Conservation (phyloP, 2,888 invertebrate species). For the Epiblema foenella region DNA sequence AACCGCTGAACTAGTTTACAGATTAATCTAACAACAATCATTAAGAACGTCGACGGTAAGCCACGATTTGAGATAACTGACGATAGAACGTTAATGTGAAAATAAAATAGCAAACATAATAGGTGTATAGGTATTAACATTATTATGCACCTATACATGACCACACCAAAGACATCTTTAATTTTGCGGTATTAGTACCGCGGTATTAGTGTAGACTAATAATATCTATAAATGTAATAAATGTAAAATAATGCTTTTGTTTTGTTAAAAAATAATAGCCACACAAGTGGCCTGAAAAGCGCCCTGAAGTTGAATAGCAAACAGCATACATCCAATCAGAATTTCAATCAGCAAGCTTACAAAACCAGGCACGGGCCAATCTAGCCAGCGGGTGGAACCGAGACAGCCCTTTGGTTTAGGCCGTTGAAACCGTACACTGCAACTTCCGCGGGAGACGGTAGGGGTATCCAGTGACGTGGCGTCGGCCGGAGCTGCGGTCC, state of each 20-base stretch:
- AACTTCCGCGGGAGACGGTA: slow-evolving; percentile 54
- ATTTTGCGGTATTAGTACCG: not conserved
- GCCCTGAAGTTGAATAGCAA: slow-evolving; percentile 24
- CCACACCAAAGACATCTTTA: not conserved
- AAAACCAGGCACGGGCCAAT: slow-evolving; percentile 70
- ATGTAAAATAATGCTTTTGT: not conserved
- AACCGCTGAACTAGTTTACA: slow-evolving; percentile 76
- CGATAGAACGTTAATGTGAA: slow-evolving; percentile 21
- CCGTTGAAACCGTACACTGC: slow-evolving; percentile 80
- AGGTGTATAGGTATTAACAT: no score
- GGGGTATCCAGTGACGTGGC: slow-evolving; percentile 23
- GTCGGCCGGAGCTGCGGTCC: slow-evolving; percentile 20
- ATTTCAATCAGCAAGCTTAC: slow-evolving; percentile 75
- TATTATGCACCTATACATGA: not conserved
- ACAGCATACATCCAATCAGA: slow-evolving; percentile 60
- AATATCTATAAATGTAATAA: not conserved
- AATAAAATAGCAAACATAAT: slow-evolving; percentile 18
- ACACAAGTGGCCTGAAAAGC: slow-evolving; percentile 17
- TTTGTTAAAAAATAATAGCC: no score
- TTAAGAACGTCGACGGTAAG: slow-evolving; percentile 66
- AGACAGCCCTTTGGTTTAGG: slow-evolving; percentile 69
- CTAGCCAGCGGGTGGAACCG: slow-evolving; percentile 69
- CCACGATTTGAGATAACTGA: slow-evolving; percentile 60
- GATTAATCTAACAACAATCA: slow-evolving; percentile 76
- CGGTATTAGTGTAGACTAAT: no score